Base-by-base conservation (phyloP, 2,888 invertebrate genomes). In the Exephanes ischioxanthus region DNA sequence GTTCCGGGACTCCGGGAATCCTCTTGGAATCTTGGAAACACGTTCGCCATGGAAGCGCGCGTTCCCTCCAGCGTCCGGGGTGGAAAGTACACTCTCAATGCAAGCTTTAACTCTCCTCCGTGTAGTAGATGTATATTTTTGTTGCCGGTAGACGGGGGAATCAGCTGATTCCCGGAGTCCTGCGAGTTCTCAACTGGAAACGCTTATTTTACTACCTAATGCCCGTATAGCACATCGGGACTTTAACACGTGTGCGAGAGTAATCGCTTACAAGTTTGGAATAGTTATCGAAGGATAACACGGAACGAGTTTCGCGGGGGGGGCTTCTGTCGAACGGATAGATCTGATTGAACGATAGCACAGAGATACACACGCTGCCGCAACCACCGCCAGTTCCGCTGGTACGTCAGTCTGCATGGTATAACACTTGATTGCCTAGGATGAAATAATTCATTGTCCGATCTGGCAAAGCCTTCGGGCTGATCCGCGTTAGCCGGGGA, bases 211-310 rank as follows among this genome's bases (percentile, higher is more conserved):
- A 63, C 76, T 37, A 80, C 22, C 30, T 53, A 70, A 80, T 80
- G 67, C 71, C 71, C 45, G 7, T 51, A 5, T 53, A 45, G 68
- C 68, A 19, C 26, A 48, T 66, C 58, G 22, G 72, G 67, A 71
- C 70, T 83, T 66, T 30, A 37, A 53, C 63, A 14, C 80, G 7
- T 33, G 53, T 53, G 11, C 41, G 37, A 45, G 58, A n/a, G 14
- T 30, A 26, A 55, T 55, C 63, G 33, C 68, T 51, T 30, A 37
- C 19, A 72, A 80, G 72, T 83, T 86, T 70, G 48, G 26, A 78
- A 78, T 77, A 80, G 80, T 86, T 86, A 70, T 86, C 63, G 66
- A 80, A 80, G 80, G 80, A 86, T 83, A 80, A 80, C 61, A 80
- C 33, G 45, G 63, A 55, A 73, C 72, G 61, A 72, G 33, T 80